A percentile compares a stretch with the other conserved stretches of the same genome.
Conservation (phyloP, 2,888 invertebrate genomes). For the Sinohyriopsis cumingii region DNA sequence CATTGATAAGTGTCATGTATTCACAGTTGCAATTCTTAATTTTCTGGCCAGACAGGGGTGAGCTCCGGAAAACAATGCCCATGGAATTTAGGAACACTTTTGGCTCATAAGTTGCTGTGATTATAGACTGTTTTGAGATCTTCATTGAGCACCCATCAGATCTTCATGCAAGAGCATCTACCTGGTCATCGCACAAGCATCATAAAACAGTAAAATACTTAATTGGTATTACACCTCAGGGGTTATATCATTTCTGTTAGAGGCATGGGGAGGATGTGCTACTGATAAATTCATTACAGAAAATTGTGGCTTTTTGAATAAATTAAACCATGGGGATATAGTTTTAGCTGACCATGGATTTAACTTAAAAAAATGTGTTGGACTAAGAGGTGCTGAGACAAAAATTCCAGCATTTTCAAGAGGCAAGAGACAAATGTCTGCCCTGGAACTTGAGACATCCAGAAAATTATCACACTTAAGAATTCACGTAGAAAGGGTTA, state of each 20-base stretch:
- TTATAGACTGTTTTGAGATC: conserved; percentile 42
- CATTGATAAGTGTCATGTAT: conserved; percentile 15
- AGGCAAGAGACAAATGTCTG: too few species aligned
- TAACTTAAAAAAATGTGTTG: conserved; percentile 18
- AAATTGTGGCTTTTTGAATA: too few species aligned
- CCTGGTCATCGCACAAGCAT: conserved; percentile 44
- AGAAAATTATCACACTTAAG: too few species aligned
- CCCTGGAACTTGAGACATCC: too few species aligned
- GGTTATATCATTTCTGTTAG: conserved; percentile 41
- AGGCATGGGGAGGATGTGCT: conserved; percentile 40
- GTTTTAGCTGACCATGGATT: conserved; percentile 39
- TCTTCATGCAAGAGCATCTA: conserved; percentile 32
- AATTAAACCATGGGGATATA: conserved; percentile 38
- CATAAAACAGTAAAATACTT: conserved; percentile 48
- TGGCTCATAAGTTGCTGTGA: conserved; percentile 18
- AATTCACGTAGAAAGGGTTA: too few species aligned
- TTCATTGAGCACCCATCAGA: conserved; percentile 39
- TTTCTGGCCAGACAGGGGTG: conserved; percentile 25
- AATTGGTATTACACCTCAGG: conserved; percentile 47
- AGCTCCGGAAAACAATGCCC: conserved; percentile 21
- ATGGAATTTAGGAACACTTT: conserved; percentile 28
- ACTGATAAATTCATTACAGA: too few species aligned
- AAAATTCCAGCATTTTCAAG: conserved; percentile 20
- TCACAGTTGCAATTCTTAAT: conserved; percentile 6
- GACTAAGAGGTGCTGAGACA: conserved; percentile 8